Percentiles rank a stretch among this genome's conserved stretches.
phyloP scores from a whole-genome alignment of 2,888 invertebrate genomes.

The Aporophyla nigra region DNA sequence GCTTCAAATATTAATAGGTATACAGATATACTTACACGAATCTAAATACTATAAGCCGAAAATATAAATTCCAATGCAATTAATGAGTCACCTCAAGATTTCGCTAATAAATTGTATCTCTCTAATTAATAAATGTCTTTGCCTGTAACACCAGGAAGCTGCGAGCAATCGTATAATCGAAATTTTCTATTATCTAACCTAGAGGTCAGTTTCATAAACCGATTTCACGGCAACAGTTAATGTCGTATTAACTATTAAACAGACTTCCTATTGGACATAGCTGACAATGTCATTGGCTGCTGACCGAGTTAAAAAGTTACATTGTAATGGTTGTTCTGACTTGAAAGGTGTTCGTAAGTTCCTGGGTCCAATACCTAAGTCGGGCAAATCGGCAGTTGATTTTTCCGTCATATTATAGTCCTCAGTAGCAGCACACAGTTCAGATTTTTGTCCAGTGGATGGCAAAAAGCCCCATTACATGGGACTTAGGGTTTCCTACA shows the following conservation, averaged over 20 bases:
- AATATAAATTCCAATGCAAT: not conserved
- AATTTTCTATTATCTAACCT: slow-evolving; percentile 59
- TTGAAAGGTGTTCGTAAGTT: not conserved
- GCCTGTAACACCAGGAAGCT: slow-evolving; percentile 43
- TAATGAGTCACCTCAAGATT: slow-evolving; percentile 3
- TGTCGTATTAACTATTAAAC: slow-evolving; percentile 13
- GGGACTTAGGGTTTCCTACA: not conserved
- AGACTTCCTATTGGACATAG: slow-evolving; percentile 46
- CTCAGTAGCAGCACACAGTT: not conserved
- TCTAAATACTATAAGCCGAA: not conserved
- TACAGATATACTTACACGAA: not conserved
- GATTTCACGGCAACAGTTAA: slow-evolving; percentile 48
- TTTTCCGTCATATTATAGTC: not conserved
- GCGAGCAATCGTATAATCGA: slow-evolving; percentile 40
- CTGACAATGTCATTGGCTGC: slow-evolving; percentile 3
- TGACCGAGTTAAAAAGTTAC: slow-evolving; percentile 5
- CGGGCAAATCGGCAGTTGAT: not conserved
- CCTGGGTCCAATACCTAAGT: not conserved
- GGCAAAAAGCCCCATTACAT: not conserved
- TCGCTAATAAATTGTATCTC: slow-evolving; percentile 4
- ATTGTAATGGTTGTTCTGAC: not conserved
- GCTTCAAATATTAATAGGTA: too few relatives aligned
- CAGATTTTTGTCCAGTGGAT: not conserved
- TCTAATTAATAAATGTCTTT: slow-evolving; percentile 22
- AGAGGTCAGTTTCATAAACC: slow-evolving; percentile 59